Conservation (phyloP, 1,140 invertebrate species). For the Frieseomelitta varia region DNA sequence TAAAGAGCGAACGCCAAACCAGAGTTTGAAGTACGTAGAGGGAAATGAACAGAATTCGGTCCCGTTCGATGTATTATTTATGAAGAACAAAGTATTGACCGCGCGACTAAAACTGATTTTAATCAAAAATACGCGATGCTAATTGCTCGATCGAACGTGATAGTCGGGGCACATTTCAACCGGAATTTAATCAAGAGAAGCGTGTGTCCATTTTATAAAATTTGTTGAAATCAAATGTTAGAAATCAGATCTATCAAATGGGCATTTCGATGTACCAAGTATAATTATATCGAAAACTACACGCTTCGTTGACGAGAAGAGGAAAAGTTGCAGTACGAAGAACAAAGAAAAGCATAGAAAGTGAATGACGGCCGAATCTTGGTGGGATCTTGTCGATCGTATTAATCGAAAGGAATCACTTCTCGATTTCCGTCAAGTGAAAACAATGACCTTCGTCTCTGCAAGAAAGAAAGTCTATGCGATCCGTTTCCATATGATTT, state of each 20-base stretch:
- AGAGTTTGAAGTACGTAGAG: not conserved
- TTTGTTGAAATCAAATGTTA: too few species aligned
- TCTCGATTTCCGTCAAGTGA: conserved; percentile 45
- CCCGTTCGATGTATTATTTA: not conserved
- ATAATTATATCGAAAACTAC: not conserved
- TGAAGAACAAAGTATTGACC: not conserved
- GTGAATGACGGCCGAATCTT: conserved; percentile 17
- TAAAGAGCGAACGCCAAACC: not conserved
- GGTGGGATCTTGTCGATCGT: conserved; percentile 22
- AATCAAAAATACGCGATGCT: not conserved
- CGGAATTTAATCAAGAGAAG: not conserved
- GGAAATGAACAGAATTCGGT: not conserved
- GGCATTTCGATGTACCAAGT: not conserved
- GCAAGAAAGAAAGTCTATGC: conserved; percentile 58
- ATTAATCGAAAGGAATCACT: conserved; percentile 24
- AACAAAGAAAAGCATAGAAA: conserved; percentile 21
- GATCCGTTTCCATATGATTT: conserved; percentile 66
- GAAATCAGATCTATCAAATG: not conserved
- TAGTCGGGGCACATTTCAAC: not conserved
- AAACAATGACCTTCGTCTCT: conserved; percentile 66
- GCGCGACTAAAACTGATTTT: conserved; percentile 17
- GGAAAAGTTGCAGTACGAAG: not conserved
- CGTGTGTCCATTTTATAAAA: not conserved
- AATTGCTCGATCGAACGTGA: not conserved
- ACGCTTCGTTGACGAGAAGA: not conserved